A percentile compares a stretch with the other conserved stretches of the same genome.
Evolutionary conservation across 1,140 invertebrate species (phyloP).

Genomic region (Charaxes varanes): DNA sequence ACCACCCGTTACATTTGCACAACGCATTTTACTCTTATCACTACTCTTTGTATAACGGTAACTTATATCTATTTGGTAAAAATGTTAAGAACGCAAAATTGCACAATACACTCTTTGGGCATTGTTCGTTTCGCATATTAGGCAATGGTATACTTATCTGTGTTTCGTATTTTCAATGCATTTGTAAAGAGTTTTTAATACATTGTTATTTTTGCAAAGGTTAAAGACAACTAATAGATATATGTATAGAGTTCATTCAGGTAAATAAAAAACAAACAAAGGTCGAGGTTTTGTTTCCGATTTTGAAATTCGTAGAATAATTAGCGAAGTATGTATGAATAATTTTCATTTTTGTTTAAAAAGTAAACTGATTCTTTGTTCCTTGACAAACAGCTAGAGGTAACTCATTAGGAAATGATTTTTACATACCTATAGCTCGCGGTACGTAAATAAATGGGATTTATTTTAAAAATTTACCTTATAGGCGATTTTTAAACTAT

Average conservation of each 20-base stretch:
- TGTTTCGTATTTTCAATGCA: too few species aligned
- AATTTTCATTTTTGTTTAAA: too few species aligned
- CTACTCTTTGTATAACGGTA: constrained; percentile 31
- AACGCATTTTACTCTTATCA: constrained; percentile 44
- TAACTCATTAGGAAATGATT: too few species aligned
- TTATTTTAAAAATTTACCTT: too few species aligned
- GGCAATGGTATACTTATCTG: constrained; percentile 17
- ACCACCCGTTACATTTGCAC: constrained; percentile 44
- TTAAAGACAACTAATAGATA: not conserved
- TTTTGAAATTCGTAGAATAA: too few species aligned
- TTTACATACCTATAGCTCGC: too few species aligned
- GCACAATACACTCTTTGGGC: constrained; percentile 11
- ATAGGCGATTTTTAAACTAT: too few species aligned
- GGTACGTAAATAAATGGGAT: too few species aligned
- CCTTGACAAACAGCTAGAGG: too few species aligned
- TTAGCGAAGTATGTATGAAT: too few species aligned
- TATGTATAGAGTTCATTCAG: constrained; percentile 10
- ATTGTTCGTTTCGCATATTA: constrained; percentile 9
- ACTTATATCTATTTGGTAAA: constrained; percentile 17
- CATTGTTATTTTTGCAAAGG: constrained; percentile 6
- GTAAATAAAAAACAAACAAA: not conserved
- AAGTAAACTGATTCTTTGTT: too few species aligned
- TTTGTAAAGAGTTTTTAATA: constrained; percentile 11
- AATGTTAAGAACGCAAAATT: constrained; percentile 20
- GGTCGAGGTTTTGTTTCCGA: constrained; percentile 7